Base-by-base conservation (phyloP, 2,113 vertebrate species). In the Campylomormyrus numenius region DNA sequence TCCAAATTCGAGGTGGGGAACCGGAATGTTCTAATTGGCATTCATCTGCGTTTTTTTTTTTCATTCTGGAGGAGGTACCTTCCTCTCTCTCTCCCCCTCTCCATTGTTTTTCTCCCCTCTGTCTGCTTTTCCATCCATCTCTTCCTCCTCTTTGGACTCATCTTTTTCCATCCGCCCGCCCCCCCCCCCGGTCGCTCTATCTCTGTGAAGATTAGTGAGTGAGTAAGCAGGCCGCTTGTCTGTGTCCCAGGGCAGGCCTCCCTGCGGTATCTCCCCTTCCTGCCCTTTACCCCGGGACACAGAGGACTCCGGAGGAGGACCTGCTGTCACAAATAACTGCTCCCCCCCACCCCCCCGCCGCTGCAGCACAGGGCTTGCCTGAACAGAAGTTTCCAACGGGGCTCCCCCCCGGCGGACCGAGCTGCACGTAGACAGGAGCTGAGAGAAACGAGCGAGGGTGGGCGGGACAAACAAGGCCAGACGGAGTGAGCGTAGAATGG, bases 241-340 rank as follows among this genome's bases (percentile, higher is more conserved):
- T 53, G n/a, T 35, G 50, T 87, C 50, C 50, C 50, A 48, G 11
- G 27, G 85, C 48, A 53, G 19, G 27, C 11, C 85, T 87, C 85
- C 48, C 50, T 13, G 31, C 3, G 31, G 50, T 27, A 39, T n/a
- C 85, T 39, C 48, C n/a, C 48, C 50, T 53, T 87, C 85, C 85
- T 53, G 48, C 49, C 85, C 85, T 87, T 87, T 53, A 87, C 85
- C 85, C 48, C 50, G 50, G 85, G 50, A 87, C 49, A 53, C 49
- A 87, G n/a, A 87, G 45, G 85, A 87, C 85, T 53, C 83, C 49
- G 27, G 85, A 87, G 48, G 27, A 50, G 27, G 27, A 53, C 85
- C 85, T 53, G 27, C 85, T 52, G 48, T 35, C 85, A 53, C 50
- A 56, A 53, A 87, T 87, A 87, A 56, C 48, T 56, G 85, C 85